A percentile compares a stretch with the other conserved stretches of the same genome.
Evolutionary conservation across 2,888 invertebrate species (phyloP).

Genomic region (Pedicia rivosa): DNA sequence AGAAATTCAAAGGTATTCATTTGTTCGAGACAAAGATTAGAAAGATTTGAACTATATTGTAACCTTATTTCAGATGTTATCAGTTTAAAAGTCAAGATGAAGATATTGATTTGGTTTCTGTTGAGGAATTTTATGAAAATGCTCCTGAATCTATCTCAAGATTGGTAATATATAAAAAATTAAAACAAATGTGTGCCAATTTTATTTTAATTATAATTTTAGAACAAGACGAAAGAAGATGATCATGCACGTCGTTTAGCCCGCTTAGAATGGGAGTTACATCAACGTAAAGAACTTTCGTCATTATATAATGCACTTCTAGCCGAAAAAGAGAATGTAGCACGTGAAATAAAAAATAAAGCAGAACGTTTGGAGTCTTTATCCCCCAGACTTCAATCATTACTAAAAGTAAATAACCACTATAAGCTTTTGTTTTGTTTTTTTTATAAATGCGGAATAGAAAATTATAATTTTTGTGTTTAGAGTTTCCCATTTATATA

Average conservation of each 20-base stretch:
- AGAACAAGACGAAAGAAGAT: constrained; percentile 45
- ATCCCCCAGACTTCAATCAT: constrained; percentile 55
- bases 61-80: too few species aligned
- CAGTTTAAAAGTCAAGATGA: constrained; percentile 94
- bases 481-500: background rate
- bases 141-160: constrained; percentile 56
- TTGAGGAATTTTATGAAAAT: constrained; percentile 67
- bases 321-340: constrained; percentile 58
- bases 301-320: constrained; percentile 59
- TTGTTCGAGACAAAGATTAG: too few species aligned
- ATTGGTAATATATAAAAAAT: constrained; percentile 32
- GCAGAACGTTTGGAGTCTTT: constrained; percentile 65
- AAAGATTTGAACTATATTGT: too few species aligned
- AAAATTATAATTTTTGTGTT: constrained; percentile 3
- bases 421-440: background rate
- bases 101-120: constrained; percentile 71
- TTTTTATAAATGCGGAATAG: background rate
- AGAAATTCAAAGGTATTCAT: constrained; percentile 89
- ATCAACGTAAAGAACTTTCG: constrained; percentile 70
- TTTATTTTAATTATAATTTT: constrained; percentile 32
- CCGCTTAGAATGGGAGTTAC: constrained; percentile 80
- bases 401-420: constrained; percentile 38
- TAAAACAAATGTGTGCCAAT: background rate
- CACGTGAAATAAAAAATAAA: constrained; percentile 56
- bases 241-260: constrained; percentile 70